Conservation (phyloP, 2,113 vertebrate genomes). For the Sorex fumeus region DNA sequence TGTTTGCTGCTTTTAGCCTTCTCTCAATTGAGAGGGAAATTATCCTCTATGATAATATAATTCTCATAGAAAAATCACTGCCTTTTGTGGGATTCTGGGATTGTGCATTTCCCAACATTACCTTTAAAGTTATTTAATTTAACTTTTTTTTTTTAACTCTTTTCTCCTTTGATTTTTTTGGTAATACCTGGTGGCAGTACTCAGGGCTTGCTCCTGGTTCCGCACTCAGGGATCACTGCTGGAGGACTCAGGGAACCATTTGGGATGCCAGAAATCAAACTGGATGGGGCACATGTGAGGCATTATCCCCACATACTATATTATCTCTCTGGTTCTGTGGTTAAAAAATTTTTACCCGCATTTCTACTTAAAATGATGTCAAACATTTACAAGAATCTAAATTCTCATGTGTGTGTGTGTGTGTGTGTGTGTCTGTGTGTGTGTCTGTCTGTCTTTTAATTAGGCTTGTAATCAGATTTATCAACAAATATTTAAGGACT, state of each 20-base stretch:
- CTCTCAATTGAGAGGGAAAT: constrained; percentile 40
- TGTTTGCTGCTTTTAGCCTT: constrained; percentile 27
- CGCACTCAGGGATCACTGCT: too few species aligned
- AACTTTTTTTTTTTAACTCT: not conserved
- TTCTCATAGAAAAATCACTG: constrained; percentile 41
- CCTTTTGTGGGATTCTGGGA: constrained; percentile 34
- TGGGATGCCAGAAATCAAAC: too few species aligned
- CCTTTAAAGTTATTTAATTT: constrained; percentile 65
- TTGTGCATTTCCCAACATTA: constrained; percentile 17
- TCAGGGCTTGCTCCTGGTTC: too few species aligned
- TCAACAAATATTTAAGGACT: not conserved
- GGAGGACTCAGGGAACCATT: too few species aligned
- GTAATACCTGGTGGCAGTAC: too few species aligned
- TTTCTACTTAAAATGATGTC: constrained; percentile 41
- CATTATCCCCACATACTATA: too few species aligned
- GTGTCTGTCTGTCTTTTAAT: not conserved
- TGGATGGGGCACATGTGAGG: too few species aligned
- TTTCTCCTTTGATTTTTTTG: too few species aligned
- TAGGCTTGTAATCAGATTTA: not conserved
- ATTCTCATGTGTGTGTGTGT: too few species aligned
- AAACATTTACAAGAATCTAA: not conserved
- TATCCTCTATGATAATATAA: constrained; percentile 13
- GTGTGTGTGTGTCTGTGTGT: too few species aligned
- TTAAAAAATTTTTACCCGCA: constrained; percentile 1
- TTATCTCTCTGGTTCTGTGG: not conserved